Base-by-base conservation (phyloP, 1,140 invertebrate species). In the Tetranychus cinnabarinus region DNA sequence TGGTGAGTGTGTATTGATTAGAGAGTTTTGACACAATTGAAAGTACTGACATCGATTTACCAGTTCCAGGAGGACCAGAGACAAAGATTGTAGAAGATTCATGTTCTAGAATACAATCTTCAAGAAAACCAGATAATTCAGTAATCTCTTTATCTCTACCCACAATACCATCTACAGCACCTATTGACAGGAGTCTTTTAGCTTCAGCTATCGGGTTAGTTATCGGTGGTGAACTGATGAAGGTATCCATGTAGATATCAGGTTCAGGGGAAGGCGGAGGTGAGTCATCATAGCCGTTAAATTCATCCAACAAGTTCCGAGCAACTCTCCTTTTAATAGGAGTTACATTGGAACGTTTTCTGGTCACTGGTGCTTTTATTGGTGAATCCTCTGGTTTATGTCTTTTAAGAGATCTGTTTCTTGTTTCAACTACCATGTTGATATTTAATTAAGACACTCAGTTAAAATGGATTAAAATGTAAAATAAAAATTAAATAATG, bases 11-110 rank as follows among this genome's bases (percentile, higher is more conserved):
- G 45, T 69, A 62, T 64, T 66, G 65, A 47, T 81, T 75, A 70
- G 80, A 65, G 56, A 72, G 72, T 48, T 59, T 62, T 66, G 69
- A 68, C 55, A 68, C 56, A 64, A 60, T 56, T 52, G 48, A 59
- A 56, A 12, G 57, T 13, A 57, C 54, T 60, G 54, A 66, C 48
- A 45, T 60, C 35, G 60, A 59, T 61, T 7, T 50, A 2, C 93
- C 93, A 23, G 92, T 97, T 13, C 93, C 93, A 2, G 90, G 92
- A 37, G 88, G 85, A 10, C 92, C 93, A 57, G 89, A 93, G 39
- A 97, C 80, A 71, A 97, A 97, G 13, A 97, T 69, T 39, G 86
- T 87, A 12, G 82, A 83, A 0, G 88, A 83, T 47, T 74, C 76
- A 64, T 80, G 73, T 1, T 77, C 76, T 0, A 79, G 68, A 31